These are phyloP conservation scores for Equus quagga DNA, from an alignment of 2,113 vertebrate genomes.

Conservation along the genomic window DNA sequence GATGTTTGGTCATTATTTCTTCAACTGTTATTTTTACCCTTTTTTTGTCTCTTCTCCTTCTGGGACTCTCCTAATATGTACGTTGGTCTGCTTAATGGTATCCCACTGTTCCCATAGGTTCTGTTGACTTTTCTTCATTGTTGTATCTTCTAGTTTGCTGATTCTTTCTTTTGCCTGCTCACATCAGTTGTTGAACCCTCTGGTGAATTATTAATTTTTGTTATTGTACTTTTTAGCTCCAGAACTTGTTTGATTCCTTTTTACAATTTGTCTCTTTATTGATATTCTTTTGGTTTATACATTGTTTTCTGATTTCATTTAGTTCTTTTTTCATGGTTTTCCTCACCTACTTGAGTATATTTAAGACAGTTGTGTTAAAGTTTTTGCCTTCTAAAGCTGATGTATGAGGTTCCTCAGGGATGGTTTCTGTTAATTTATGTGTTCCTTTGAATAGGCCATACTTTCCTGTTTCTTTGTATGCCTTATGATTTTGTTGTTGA, in stretches of 20 bases:
- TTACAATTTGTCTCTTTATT: neutral
- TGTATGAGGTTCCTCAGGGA: neutral
- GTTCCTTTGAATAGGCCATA: neutral
- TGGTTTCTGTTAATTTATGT: neutral
- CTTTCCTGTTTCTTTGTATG: neutral
- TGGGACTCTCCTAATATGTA: neutral
- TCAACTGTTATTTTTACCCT: neutral
- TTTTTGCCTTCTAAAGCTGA: neutral
- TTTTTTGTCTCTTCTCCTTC: neutral
- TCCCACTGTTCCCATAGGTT: neutral
- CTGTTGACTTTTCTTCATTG: neutral
- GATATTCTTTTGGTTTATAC: neutral
- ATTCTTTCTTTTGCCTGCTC: neutral
- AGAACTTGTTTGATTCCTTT: neutral
- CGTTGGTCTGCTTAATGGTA: neutral
- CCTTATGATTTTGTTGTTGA: neutral
- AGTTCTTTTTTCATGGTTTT: neutral
- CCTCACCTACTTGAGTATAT: neutral
- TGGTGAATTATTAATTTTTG: slow-evolving; percentile 8
- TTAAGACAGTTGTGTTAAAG: neutral
- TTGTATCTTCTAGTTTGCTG: no score
- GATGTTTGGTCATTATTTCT: neutral
- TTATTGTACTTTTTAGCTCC: neutral
- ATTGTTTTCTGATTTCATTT: neutral
- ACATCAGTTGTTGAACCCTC: neutral